A percentile compares a stretch with the other conserved stretches of the same genome.
Conservation (phyloP, 2,113 vertebrate genomes). For the Cyprinodon brontotheroides region DNA sequence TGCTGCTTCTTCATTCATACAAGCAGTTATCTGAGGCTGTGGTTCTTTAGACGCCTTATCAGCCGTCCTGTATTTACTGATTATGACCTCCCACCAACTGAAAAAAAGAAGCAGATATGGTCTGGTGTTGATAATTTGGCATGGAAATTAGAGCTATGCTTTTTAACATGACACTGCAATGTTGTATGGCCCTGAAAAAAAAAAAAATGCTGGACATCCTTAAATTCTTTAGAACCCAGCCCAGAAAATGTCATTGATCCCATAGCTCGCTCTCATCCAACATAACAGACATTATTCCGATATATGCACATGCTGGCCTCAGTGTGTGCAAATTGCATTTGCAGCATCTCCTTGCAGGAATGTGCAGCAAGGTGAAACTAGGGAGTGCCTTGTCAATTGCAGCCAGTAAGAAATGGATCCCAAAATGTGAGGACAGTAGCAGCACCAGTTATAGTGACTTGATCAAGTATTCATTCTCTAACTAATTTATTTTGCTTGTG, state of each 20-base stretch:
- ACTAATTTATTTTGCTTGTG: too few species aligned
- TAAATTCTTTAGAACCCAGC: slow-evolving; percentile 1
- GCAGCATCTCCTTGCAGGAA: slow-evolving; percentile 42
- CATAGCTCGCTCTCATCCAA: background rate
- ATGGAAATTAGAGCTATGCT: background rate
- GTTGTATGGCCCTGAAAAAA: background rate
- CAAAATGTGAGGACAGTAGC: background rate
- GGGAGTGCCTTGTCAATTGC: slow-evolving; percentile 42
- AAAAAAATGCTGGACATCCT: background rate
- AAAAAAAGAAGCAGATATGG: background rate
- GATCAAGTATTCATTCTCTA: too few species aligned
- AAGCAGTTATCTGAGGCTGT: slow-evolving; percentile 27
- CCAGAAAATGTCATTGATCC: background rate
- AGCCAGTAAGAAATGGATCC: slow-evolving; percentile 32
- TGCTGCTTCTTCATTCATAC: slow-evolving; percentile 15
- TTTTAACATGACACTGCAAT: slow-evolving; percentile 11
- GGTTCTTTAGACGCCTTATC: background rate
- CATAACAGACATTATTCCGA: background rate
- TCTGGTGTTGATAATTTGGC: background rate
- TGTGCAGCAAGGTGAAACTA: slow-evolving; percentile 53
- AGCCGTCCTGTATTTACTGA: background rate
- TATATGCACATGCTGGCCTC: background rate
- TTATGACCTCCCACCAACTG: background rate
- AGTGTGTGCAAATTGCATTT: slow-evolving; percentile 13
- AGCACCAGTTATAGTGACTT: background rate